Conservation (phyloP, 2,888 invertebrate species). For the Sylvicola cinctus region DNA sequence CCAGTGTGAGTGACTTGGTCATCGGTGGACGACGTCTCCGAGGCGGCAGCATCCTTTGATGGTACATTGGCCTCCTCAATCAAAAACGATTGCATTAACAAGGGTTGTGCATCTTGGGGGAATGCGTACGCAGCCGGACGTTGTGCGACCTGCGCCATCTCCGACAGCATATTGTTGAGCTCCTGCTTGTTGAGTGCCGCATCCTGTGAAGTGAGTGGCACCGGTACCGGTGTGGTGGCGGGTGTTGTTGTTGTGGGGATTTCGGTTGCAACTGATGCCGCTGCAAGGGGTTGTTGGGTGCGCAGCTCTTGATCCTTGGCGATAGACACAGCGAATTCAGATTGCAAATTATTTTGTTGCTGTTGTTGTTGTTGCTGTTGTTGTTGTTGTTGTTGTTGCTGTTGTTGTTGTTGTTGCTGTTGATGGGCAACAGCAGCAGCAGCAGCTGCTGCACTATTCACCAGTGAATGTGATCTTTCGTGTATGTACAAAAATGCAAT, state of each 20-base stretch:
- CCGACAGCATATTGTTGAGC: slow-evolving; percentile 15
- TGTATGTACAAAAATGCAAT: slow-evolving; percentile 81
- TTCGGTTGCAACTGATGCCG: neutral
- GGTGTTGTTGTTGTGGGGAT: slow-evolving; percentile 24
- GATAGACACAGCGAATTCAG: slow-evolving; percentile 27
- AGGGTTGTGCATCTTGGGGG: slow-evolving; percentile 38
- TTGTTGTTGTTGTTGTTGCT: slow-evolving; percentile 9
- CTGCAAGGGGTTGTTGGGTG: slow-evolving; percentile 18
- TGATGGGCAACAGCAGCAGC: slow-evolving; percentile 13
- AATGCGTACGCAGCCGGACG: slow-evolving; percentile 42
- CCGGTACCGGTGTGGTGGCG: slow-evolving; percentile 13
- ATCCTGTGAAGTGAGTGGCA: slow-evolving; percentile 13
- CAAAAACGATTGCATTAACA: slow-evolving; percentile 78
- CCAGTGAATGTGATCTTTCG: slow-evolving; percentile 56
- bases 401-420: slow-evolving; percentile 14
- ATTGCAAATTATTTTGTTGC: slow-evolving; percentile 10
- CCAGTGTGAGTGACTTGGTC: neutral
- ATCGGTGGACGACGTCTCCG: neutral
- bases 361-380: slow-evolving; percentile 7
- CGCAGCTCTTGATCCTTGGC: slow-evolving; percentile 36
- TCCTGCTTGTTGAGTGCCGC: slow-evolving; percentile 10
- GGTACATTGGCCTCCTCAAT: slow-evolving; percentile 35
- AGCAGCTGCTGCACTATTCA: slow-evolving; percentile 16
- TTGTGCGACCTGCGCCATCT: slow-evolving; percentile 19
- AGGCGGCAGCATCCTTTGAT: too few relatives aligned